Conservation (phyloP, 23 tunicate species). For the Pegea sp. region DNA sequence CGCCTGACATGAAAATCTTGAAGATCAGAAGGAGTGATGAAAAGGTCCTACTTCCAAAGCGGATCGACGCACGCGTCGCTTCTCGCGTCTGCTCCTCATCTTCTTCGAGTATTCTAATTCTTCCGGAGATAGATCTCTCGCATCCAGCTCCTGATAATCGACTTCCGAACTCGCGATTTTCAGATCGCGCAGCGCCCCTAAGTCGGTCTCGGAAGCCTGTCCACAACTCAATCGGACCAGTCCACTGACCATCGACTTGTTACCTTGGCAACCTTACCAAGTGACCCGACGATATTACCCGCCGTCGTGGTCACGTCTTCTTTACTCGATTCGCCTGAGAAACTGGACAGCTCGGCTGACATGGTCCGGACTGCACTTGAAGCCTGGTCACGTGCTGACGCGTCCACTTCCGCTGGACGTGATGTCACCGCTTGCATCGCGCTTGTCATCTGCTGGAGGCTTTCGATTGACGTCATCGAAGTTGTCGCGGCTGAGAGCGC, state of each 20-base stretch:
- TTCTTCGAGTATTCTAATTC: constrained; percentile 56
- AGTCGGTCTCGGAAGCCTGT: constrained; percentile 86
- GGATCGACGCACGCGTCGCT: constrained; percentile 63
- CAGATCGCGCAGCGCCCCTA: constrained; percentile 41
- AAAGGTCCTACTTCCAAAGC: constrained; percentile 44
- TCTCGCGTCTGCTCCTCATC: constrained; percentile 33
- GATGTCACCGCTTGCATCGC: constrained; percentile 80
- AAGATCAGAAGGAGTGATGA: not conserved
- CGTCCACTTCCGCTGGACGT: constrained; percentile 47
- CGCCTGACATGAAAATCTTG: constrained; percentile 14
- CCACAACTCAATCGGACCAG: not conserved
- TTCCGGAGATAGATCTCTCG: constrained; percentile 62
- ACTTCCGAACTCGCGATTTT: constrained; percentile 31
- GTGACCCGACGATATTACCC: constrained; percentile 61
- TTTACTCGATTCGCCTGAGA: constrained; percentile 58
- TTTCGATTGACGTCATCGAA: constrained; percentile 75
- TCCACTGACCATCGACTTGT: too few relatives aligned
- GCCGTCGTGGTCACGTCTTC: constrained; percentile 77
- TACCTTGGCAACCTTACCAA: constrained; percentile 89
- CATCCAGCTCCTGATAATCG: constrained; percentile 28
- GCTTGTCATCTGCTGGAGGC: constrained; percentile 85
- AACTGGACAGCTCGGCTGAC: constrained; percentile 38
- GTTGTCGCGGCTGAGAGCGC: constrained; percentile 56
- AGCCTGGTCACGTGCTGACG: constrained; percentile 53
- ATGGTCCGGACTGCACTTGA: constrained; percentile 32